Evolutionary conservation across 2,888 invertebrate genomes (phyloP).

Genomic region (Crepidodera aurea): DNA sequence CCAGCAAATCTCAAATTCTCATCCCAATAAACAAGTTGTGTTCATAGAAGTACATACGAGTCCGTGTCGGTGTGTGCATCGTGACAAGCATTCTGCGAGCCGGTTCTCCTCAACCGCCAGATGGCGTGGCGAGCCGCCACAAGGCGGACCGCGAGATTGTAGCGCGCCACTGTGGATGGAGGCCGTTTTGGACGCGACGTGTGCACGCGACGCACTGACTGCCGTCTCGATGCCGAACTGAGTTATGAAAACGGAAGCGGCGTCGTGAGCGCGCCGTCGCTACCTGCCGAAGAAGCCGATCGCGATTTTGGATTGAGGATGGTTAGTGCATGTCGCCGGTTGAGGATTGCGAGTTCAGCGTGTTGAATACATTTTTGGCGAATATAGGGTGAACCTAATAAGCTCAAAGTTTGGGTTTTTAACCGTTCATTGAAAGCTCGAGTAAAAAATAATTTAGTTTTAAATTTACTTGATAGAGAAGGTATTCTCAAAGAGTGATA

Average conservation of each 20-base stretch:
- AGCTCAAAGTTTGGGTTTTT: too few relatives aligned
- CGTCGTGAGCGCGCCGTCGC: constrained; percentile 12
- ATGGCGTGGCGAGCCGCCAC: constrained; percentile 77
- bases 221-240: constrained; percentile 24
- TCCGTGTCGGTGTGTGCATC: constrained; percentile 58
- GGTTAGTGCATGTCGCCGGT: neutral
- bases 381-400: neutral
- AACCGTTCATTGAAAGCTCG: too few relatives aligned
- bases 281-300: constrained; percentile 9
- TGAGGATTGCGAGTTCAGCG: neutral
- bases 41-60: constrained; percentile 55
- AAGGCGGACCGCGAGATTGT: constrained; percentile 72
- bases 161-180: constrained; percentile 69
- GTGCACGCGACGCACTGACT: constrained; percentile 31
- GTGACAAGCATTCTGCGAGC: constrained; percentile 57
- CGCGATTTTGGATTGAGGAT: neutral
- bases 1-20: neutral
- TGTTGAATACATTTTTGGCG: neutral
- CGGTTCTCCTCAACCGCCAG: constrained; percentile 69
- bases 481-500: too few relatives aligned
- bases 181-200: constrained; percentile 45
- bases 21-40: neutral
- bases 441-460: too few relatives aligned
- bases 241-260: neutral
- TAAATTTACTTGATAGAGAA: too few relatives aligned